Evolutionary conservation across 1,140 invertebrate species (phyloP).

Genomic region (Liolophura sinensis): DNA sequence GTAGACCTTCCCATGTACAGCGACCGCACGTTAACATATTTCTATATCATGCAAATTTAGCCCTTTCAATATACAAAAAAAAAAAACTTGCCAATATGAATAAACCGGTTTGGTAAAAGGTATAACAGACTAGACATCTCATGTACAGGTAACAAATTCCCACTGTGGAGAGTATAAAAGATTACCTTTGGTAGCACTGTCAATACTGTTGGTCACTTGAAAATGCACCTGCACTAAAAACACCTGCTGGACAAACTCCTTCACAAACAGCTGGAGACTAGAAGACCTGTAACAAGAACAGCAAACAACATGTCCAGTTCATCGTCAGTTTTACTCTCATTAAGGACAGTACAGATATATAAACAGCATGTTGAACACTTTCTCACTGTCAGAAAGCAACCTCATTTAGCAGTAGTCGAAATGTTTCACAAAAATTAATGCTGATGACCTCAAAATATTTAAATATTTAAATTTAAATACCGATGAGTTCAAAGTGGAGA

Average conservation of each 20-base stretch:
- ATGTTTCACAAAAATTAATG: too few relatives aligned
- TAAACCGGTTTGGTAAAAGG: too few relatives aligned
- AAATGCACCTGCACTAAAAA: slow-evolving; percentile 60
- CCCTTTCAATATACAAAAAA: too few relatives aligned
- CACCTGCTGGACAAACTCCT: slow-evolving; percentile 75
- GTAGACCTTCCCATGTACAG: too few relatives aligned
- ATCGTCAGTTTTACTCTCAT: neutral
- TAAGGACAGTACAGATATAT: slow-evolving; percentile 7
- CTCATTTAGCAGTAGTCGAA: too few relatives aligned
- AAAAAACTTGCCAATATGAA: too few relatives aligned
- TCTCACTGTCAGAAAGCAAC: too few relatives aligned
- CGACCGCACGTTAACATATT: too few relatives aligned
- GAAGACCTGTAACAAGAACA: slow-evolving; percentile 62
- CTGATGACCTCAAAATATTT: slow-evolving; percentile 1
- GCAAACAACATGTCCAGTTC: neutral
- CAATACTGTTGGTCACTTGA: slow-evolving; percentile 55
- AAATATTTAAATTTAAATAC: too few relatives aligned
- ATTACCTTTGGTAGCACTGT: slow-evolving; percentile 69
- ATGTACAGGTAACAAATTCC: too few relatives aligned
- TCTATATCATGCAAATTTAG: too few relatives aligned
- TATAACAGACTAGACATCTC: too few relatives aligned
- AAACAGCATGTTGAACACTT: neutral
- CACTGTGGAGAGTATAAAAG: neutral
- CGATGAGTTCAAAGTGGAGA: slow-evolving; percentile 8
- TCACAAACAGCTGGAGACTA: slow-evolving; percentile 75